Conservation (phyloP, 2,797 vertebrate genomes). For the Vespertilio murinus region DNA sequence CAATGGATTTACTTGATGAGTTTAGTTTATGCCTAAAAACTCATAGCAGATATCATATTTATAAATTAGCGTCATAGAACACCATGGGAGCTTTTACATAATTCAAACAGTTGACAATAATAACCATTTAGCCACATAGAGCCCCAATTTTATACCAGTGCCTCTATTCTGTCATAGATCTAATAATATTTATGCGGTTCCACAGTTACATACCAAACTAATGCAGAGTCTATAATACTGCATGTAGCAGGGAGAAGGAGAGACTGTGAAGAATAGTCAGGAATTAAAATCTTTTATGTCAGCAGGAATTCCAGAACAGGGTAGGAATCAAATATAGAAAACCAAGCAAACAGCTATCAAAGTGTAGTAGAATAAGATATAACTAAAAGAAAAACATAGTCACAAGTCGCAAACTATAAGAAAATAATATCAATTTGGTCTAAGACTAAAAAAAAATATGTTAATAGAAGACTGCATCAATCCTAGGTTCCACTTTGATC, state of each 20-base stretch:
- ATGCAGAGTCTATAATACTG: neutral
- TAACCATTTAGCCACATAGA: neutral
- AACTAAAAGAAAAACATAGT: neutral
- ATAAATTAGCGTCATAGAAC: constrained; percentile 17
- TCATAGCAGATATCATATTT: constrained; percentile 26
- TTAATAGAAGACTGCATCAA: neutral
- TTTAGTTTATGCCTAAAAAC: constrained; percentile 36
- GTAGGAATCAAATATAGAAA: neutral
- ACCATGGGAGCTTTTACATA: neutral
- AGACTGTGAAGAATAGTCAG: neutral
- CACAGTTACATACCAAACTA: neutral
- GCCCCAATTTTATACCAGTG: neutral
- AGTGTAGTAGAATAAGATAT: neutral
- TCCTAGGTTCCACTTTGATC: neutral
- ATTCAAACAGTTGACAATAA: neutral
- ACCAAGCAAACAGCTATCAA: neutral
- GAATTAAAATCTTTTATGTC: neutral
- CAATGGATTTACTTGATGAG: constrained; percentile 5
- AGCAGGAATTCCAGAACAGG: neutral
- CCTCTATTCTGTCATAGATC: neutral
- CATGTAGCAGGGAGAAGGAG: neutral
- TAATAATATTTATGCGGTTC: neutral
- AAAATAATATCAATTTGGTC: neutral
- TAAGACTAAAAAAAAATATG: neutral
- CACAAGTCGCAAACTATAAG: neutral